Conservation (phyloP, 1,140 invertebrate species). For the Scaptodrosophila lebanonensis region DNA sequence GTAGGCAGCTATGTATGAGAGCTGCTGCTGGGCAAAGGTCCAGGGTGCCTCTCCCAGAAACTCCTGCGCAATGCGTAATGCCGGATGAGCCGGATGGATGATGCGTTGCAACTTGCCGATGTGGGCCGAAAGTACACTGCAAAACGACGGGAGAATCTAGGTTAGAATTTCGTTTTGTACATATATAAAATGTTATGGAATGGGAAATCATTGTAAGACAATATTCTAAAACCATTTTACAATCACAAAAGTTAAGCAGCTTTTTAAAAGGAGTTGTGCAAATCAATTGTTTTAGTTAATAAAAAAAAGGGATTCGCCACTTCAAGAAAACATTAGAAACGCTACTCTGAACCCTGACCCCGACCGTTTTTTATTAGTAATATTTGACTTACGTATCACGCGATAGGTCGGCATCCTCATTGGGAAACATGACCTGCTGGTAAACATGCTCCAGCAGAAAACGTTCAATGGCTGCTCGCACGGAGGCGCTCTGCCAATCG, state of each 20-base stretch:
- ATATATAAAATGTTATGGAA: background rate
- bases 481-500: constrained; percentile 83
- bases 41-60: constrained; percentile 95
- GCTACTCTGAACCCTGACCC: too few relatives aligned
- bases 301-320: too few relatives aligned
- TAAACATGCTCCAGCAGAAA: constrained; percentile 93
- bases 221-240: too few relatives aligned
- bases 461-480: constrained; percentile 86
- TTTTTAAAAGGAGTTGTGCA: too few relatives aligned
- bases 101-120: constrained; percentile 89
- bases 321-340: background rate
- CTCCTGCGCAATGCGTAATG: constrained; percentile 88
- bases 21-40: constrained; percentile 96
- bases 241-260: too few relatives aligned
- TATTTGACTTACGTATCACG: constrained; percentile 87
- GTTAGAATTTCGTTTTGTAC: too few relatives aligned
- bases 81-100: constrained; percentile 89
- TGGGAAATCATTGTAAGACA: background rate
- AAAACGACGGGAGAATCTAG: too few relatives aligned
- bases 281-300: too few relatives aligned
- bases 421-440: constrained; percentile 95
- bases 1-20: constrained; percentile 94
- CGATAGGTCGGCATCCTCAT: constrained; percentile 95
- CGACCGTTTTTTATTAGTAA: too few relatives aligned
- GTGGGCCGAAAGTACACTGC: constrained; percentile 90